phyloP scores from a whole-genome alignment of 2,888 invertebrate species.

The Drosophila vallismaia region DNA sequence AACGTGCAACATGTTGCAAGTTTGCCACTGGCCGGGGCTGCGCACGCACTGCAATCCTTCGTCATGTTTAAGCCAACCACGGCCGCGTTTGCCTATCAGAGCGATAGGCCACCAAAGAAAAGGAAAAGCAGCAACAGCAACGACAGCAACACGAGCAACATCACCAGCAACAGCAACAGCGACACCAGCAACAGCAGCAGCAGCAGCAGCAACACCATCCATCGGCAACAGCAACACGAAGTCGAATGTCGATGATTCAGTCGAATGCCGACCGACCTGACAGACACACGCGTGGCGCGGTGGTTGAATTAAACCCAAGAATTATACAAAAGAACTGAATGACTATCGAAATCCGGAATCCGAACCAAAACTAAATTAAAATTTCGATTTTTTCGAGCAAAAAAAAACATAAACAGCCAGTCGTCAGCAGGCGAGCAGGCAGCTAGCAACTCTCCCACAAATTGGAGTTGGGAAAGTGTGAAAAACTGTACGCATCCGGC shows the following conservation, averaged over 20 bases:
- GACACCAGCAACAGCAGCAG: conserved; percentile 19
- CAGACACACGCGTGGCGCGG: conserved; percentile 72
- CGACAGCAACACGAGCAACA: conserved; percentile 36
- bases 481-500: conserved; percentile 35
- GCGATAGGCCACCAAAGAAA: conserved; percentile 29
- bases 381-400: background rate
- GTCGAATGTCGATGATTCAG: conserved; percentile 64
- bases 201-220: conserved; percentile 22
- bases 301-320: conserved; percentile 31
- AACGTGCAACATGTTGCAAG: conserved; percentile 43
- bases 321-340: conserved; percentile 27
- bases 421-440: background rate
- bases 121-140: conserved; percentile 15
- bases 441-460: conserved; percentile 14
- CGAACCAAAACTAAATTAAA: conserved; percentile 5
- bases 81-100: conserved; percentile 69
- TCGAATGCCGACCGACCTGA: conserved; percentile 80
- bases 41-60: conserved; percentile 36
- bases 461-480: conserved; percentile 32
- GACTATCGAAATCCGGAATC: conserved; percentile 2
- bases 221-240: conserved; percentile 34
- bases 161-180: conserved; percentile 39
- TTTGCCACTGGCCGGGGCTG: conserved; percentile 41
- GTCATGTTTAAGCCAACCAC: conserved; percentile 26
- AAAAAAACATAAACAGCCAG: background rate